These are phyloP conservation scores for Sebastes taczanowskii DNA, from an alignment of 2,797 vertebrate genomes.

Conservation along the genomic window DNA sequence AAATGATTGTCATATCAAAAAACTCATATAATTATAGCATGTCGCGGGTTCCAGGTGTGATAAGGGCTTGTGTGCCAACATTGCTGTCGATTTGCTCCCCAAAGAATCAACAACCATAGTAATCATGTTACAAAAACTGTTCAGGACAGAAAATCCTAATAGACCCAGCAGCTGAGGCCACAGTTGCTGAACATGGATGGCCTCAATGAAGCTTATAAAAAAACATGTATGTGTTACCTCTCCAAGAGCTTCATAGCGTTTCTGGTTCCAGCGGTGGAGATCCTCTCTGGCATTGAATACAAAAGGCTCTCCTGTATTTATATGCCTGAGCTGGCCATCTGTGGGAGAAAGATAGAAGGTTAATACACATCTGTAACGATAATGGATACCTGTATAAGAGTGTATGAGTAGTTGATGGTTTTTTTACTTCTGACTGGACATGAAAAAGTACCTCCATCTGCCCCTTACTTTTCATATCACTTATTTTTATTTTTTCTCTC, in stretches of 20 bases:
- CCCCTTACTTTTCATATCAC: slow-evolving; percentile 30
- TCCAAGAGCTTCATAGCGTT: slow-evolving; percentile 97
- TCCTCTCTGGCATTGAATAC: slow-evolving; percentile 96
- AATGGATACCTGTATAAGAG: neutral
- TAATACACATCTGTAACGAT: slow-evolving; percentile 1
- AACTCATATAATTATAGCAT: neutral
- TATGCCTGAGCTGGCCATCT: slow-evolving; percentile 87
- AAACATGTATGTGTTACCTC: slow-evolving; percentile 83
- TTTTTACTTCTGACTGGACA: neutral
- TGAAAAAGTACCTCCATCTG: neutral
- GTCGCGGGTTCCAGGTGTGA: neutral
- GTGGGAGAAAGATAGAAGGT: neutral
- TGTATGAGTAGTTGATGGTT: neutral
- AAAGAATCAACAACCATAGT: neutral
- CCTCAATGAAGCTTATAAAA: neutral
- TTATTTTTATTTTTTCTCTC: slow-evolving; percentile 13
- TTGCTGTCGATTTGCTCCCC: neutral
- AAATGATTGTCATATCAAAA: neutral
- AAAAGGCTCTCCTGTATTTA: slow-evolving; percentile 92
- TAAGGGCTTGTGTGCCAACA: neutral
- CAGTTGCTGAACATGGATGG: neutral
- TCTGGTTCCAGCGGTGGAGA: slow-evolving; percentile 98
- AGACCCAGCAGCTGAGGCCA: neutral
- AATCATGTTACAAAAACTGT: neutral
- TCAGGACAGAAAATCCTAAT: neutral